Conservation (phyloP, 2,113 vertebrate species). For the Butorides virescens region DNA sequence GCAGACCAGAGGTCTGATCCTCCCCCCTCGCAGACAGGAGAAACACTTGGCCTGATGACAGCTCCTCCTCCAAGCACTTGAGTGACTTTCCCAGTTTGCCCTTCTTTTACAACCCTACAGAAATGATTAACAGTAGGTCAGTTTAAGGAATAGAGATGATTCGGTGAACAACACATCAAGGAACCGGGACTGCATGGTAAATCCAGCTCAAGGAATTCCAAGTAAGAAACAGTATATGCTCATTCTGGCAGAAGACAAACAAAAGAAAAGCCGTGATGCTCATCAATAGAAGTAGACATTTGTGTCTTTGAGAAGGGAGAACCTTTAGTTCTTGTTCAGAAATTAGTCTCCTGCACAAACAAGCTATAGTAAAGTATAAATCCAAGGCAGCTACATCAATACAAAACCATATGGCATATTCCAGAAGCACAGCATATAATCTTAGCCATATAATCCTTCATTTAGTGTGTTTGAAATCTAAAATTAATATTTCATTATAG, state of each 20-base stretch:
- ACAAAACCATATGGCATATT: background rate
- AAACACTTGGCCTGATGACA: background rate
- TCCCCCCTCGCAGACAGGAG: background rate
- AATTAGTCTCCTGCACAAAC: background rate
- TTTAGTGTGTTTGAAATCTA: background rate
- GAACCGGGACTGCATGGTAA: background rate
- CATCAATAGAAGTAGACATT: background rate
- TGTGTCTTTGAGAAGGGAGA: background rate
- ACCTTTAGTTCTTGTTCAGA: background rate
- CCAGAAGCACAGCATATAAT: background rate
- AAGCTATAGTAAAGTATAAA: background rate
- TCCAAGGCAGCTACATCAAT: background rate
- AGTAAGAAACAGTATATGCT: background rate
- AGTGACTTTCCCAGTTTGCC: background rate
- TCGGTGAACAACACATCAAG: background rate
- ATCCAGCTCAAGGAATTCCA: background rate
- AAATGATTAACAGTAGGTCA: background rate
- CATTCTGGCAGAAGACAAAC: background rate
- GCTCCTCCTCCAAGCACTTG: background rate
- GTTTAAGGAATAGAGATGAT: background rate
- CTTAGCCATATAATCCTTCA: background rate
- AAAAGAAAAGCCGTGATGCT: background rate
- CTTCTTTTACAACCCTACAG: background rate
- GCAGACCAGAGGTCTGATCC: background rate
- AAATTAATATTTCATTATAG: background rate